phyloP scores from a whole-genome alignment of 1,140 invertebrate genomes.

The Orchestia grillus region DNA sequence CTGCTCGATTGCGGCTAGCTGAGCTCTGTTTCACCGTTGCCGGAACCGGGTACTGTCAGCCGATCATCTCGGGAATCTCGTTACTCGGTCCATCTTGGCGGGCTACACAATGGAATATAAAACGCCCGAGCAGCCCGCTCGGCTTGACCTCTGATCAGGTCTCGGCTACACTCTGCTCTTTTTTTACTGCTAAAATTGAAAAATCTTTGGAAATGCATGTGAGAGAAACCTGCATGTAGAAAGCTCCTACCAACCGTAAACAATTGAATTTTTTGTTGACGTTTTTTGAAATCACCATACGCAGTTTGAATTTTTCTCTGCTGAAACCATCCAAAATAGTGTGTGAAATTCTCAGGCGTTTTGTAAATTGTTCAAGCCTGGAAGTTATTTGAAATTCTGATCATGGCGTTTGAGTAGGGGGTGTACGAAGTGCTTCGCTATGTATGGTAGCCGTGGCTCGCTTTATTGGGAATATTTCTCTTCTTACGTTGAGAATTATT shows the following conservation, averaged over 20 bases:
- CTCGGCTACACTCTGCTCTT: background rate
- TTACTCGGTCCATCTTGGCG: background rate
- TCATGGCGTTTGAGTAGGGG: background rate
- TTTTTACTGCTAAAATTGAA: background rate
- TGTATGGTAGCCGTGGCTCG: background rate
- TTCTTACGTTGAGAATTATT: background rate
- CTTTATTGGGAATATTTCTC: background rate
- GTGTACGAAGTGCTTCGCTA: no score
- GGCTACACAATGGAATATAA: background rate
- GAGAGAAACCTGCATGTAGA: background rate
- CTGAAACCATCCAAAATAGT: background rate
- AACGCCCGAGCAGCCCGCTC: background rate
- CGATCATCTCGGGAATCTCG: background rate
- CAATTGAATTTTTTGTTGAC: background rate
- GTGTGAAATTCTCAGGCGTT: background rate
- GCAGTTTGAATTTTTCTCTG: background rate
- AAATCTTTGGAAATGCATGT: background rate
- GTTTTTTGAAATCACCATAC: background rate
- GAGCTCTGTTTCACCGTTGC: background rate
- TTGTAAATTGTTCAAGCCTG: background rate
- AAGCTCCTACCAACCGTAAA: background rate
- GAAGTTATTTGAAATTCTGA: background rate
- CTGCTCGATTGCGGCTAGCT: background rate
- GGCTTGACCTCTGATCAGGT: background rate
- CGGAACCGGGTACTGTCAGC: background rate